A percentile compares a stretch with the other conserved stretches of the same genome.
These are phyloP conservation scores for Gymnobelideus leadbeateri DNA, from an alignment of 2,113 vertebrate species.

Conservation along the genomic window DNA sequence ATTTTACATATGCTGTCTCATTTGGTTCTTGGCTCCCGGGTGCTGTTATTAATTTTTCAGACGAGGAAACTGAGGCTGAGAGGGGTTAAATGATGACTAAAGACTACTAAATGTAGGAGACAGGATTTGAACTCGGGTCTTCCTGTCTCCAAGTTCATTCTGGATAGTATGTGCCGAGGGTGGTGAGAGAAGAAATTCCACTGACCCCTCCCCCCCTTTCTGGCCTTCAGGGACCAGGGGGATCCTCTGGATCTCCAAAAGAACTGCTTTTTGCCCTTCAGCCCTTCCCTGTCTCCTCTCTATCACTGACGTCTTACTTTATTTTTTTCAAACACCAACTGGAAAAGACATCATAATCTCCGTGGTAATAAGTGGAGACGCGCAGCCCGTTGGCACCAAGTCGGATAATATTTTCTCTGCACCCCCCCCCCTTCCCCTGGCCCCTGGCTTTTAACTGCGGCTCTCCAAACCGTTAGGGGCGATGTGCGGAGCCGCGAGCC, in stretches of 20 bases:
- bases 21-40: background rate
- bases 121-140: background rate
- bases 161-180: background rate
- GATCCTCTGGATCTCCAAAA: background rate
- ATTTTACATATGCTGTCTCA: background rate
- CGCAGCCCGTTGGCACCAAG: background rate
- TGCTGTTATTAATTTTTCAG: background rate
- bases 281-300: background rate
- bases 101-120: background rate
- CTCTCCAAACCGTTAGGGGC: background rate
- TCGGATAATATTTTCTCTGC: background rate
- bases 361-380: background rate
- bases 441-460: background rate
- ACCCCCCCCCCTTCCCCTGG: background rate
- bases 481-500: conserved; percentile 50
- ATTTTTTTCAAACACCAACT: background rate
- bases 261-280: background rate
- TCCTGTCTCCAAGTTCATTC: background rate
- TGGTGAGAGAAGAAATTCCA: background rate
- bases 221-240: background rate
- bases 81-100: background rate
- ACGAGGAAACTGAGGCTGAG: background rate
- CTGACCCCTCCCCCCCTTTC: background rate
- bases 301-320: background rate
- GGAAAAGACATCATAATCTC: conserved; percentile 5